These are phyloP conservation scores for Macaria liturata DNA, from an alignment of 2,888 invertebrate species.

Conservation along the genomic window DNA sequence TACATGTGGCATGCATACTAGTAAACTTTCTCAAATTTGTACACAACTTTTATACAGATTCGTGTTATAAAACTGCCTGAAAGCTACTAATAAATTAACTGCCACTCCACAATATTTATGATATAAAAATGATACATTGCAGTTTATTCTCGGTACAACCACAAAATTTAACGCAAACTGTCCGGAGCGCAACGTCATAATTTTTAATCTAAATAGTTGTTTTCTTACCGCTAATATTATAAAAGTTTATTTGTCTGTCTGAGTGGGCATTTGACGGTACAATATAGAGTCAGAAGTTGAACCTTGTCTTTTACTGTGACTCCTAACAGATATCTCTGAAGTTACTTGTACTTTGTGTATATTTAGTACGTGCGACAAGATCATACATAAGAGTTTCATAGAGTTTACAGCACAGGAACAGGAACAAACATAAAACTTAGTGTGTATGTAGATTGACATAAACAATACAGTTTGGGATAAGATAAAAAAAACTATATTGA, in stretches of 20 bases:
- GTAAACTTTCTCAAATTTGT: too few relatives aligned
- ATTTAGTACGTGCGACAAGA: too few relatives aligned
- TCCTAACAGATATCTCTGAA: too few relatives aligned
- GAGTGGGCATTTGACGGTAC: constrained; percentile 16
- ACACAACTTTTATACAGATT: too few relatives aligned
- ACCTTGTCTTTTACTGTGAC: background rate
- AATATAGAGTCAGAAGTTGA: constrained; percentile 8
- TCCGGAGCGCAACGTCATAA: constrained; percentile 4
- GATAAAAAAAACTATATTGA: too few relatives aligned
- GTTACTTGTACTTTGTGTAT: too few relatives aligned
- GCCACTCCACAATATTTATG: constrained; percentile 4
- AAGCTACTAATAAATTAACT: constrained; percentile 12
- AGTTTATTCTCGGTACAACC: constrained; percentile 5
- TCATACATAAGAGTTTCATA: too few relatives aligned
- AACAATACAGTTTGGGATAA: too few relatives aligned
- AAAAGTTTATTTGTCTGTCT: constrained; percentile 32
- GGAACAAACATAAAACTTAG: too few relatives aligned
- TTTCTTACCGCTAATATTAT: constrained; percentile 25
- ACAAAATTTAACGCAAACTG: constrained; percentile 11
- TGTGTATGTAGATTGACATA: too few relatives aligned
- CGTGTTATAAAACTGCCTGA: background rate
- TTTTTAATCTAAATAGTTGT: constrained; percentile 27
- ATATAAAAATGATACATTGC: constrained; percentile 9
- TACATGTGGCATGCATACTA: too few relatives aligned
- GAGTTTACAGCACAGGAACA: too few relatives aligned